Base-by-base conservation (phyloP, 2,888 invertebrate genomes). In the Phengaris arion region DNA sequence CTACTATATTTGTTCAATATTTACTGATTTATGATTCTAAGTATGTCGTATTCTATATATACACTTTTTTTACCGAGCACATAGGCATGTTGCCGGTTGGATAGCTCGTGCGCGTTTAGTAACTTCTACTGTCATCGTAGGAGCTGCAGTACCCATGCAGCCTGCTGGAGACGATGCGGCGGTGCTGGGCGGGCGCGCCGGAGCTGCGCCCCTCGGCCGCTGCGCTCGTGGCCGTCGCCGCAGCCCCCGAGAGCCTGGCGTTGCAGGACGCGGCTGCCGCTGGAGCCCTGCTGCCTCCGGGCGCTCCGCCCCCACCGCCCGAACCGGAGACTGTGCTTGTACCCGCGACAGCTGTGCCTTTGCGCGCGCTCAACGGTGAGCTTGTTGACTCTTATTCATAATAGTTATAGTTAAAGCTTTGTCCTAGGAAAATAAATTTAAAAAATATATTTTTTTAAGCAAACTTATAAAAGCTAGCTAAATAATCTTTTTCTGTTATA, bases 111-210 rank as follows among this genome's bases (percentile, higher is more conserved):
- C 35, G 35, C 35, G 35, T 35, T 35, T 35, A 35, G 35, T 35
- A 35, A 35, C 35, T 35, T 35, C 35, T 4, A 35, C 35, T 35
- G 35, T 35, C 4, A 52, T 57, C 9, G 2, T 84, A 96, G 95
- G 97, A 98, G 86, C 95, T 97, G 4, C 94, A 96, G 74, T 97
- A 97, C 91, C 98, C 98, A 0, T 96, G 96, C 84, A 97, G 97
- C 86, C 96, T 98, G 85, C 92, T 99, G 75, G 99, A 99, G 89
- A 94, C 98, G 74, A 99, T 99, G 98, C 97, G 98, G 0, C 94
- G 98, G 9, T 99, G 99, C 88, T 99, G 99, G 99, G 96, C 97
- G 13, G 98, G 98, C 75, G 95, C 96, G 79, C 96, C 97, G 0
- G 96, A 90, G 84, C 96, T 97, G 83, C 95, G 99, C 8, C 99